Conservation (phyloP, 2,797 vertebrate genomes). For the Coreius guichenoti region DNA sequence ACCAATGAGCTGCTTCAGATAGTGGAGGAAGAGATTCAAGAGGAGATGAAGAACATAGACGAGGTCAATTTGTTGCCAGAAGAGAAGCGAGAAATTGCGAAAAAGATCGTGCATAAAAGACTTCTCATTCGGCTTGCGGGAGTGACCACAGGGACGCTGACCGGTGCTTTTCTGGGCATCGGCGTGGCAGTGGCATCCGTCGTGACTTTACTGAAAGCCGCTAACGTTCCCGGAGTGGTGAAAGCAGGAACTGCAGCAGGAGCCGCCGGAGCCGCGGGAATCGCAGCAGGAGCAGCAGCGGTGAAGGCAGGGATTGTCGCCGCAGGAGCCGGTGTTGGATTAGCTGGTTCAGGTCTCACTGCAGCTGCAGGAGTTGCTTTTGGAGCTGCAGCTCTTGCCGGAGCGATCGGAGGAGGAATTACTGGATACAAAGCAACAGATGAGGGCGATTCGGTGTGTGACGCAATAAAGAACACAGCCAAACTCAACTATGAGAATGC, state of each 20-base stretch:
- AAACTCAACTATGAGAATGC: slow-evolving; percentile 38
- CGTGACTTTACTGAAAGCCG: not conserved
- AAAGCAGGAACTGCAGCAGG: not conserved
- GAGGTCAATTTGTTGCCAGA: not conserved
- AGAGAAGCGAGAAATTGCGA: not conserved
- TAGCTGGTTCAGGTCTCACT: not conserved
- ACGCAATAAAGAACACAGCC: slow-evolving; percentile 14
- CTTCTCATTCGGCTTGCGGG: slow-evolving; percentile 9
- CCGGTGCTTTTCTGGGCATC: slow-evolving; percentile 36
- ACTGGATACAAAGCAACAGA: slow-evolving; percentile 20
- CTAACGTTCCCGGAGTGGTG: not conserved
- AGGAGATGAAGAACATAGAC: not conserved
- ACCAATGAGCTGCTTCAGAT: slow-evolving; percentile 48
- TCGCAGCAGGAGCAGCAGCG: not conserved
- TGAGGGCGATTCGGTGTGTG: not conserved
- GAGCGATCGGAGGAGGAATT: slow-evolving; percentile 44
- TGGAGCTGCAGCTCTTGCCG: slow-evolving; percentile 8
- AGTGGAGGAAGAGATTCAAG: slow-evolving; percentile 28
- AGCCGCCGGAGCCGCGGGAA: not conserved
- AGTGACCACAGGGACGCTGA: slow-evolving; percentile 26
- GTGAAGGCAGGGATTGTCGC: slow-evolving; percentile 18
- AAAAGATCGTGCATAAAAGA: slow-evolving; percentile 21
- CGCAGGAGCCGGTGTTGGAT: not conserved
- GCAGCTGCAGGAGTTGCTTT: not conserved
- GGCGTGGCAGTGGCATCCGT: slow-evolving; percentile 28